A percentile compares a stretch with the other conserved stretches of the same genome.
Evolutionary conservation across 64 coral and sea anemone species (phyloP).

Genomic region (Hydrozoanthus tunicans): DNA sequence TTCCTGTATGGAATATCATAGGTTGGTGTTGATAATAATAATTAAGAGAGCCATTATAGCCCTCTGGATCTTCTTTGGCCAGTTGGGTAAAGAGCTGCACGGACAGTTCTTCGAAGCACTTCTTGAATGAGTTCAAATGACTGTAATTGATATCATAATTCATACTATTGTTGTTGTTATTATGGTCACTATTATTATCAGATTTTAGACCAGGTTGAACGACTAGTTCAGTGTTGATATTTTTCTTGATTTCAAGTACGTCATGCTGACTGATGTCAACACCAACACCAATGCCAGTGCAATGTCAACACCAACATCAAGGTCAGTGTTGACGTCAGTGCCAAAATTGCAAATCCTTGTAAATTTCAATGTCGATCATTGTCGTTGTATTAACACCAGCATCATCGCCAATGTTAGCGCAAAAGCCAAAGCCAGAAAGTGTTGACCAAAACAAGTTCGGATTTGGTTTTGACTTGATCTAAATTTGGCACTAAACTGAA

Average conservation of each 20-base stretch:
- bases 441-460: too few relatives aligned
- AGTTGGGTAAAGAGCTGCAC: constrained; percentile 58
- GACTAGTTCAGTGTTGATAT: background rate
- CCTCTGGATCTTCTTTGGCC: constrained; percentile 60
- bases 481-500: too few relatives aligned
- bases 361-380: too few relatives aligned
- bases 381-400: too few relatives aligned
- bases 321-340: too few relatives aligned
- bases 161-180: background rate
- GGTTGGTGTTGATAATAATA: background rate
- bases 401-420: too few relatives aligned
- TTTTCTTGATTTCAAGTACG: background rate
- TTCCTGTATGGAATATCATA: constrained; percentile 10
- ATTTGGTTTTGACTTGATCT: too few relatives aligned
- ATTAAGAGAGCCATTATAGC: background rate
- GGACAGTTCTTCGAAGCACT: constrained; percentile 23
- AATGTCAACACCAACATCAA: too few relatives aligned
- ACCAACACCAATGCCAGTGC: too few relatives aligned
- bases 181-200: background rate
- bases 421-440: too few relatives aligned
- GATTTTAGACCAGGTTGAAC: background rate
- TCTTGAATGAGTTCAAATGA: background rate
- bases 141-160: background rate
- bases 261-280: too few relatives aligned
- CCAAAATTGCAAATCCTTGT: too few relatives aligned